phyloP scores from a whole-genome alignment of 2,888 invertebrate genomes.

The Caenorhabditis parvicauda region DNA sequence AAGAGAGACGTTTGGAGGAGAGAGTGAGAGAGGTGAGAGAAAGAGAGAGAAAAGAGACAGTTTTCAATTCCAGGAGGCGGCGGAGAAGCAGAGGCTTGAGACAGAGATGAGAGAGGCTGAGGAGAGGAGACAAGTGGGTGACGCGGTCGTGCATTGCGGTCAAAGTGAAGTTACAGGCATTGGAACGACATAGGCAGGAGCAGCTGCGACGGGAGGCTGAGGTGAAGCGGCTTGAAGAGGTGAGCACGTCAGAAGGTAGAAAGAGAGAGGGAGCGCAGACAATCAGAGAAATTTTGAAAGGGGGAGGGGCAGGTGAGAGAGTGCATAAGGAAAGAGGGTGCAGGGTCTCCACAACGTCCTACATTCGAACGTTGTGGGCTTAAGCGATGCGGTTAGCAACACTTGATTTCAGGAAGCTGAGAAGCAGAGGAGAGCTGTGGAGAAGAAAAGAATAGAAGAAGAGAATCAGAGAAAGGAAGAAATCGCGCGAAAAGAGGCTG shows the following conservation, averaged over 20 bases:
- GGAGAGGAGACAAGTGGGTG: slow-evolving; percentile 8
- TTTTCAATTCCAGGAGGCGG: slow-evolving; percentile 14
- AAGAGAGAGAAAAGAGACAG: slow-evolving; percentile 8
- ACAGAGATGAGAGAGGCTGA: slow-evolving; percentile 15
- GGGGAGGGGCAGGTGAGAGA: slow-evolving; percentile 5
- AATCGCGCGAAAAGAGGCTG: slow-evolving; percentile 4
- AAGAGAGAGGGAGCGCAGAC: slow-evolving; percentile 6
- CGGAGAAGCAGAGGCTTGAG: slow-evolving; percentile 13
- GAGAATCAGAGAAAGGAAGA: slow-evolving; percentile 10
- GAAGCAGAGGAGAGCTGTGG: slow-evolving; percentile 10
- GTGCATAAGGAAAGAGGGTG: slow-evolving; percentile 2
- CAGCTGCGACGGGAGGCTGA: slow-evolving; percentile 14
- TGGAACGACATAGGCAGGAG: slow-evolving; percentile 15
- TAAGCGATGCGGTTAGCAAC: too few species aligned
- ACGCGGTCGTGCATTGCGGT: slow-evolving; percentile 15
- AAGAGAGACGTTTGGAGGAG: slow-evolving; percentile 9
- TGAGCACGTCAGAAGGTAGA: slow-evolving; percentile 7
- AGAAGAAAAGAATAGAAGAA: slow-evolving; percentile 6
- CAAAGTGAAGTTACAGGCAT: slow-evolving; percentile 3
- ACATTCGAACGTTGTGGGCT: too few species aligned
- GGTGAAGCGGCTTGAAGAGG: slow-evolving; percentile 6
- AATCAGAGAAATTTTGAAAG: slow-evolving; percentile 6
- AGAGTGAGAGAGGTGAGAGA: neutral
- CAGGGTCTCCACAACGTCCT: too few species aligned
- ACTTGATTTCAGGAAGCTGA: slow-evolving; percentile 16